Base-by-base conservation (phyloP, 1,140 invertebrate species). In the Caenorhabditis briggsae region DNA sequence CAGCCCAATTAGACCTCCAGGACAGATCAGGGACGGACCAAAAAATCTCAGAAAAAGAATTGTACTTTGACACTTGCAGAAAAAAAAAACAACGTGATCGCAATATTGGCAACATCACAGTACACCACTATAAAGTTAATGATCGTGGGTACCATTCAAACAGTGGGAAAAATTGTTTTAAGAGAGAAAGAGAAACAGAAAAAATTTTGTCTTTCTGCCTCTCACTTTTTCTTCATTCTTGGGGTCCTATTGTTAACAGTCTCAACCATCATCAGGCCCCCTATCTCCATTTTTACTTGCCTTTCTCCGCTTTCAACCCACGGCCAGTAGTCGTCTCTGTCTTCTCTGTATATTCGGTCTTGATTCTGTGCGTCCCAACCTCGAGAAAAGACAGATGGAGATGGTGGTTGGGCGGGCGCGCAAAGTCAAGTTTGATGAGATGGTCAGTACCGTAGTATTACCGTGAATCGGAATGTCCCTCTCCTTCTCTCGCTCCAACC, bases 391-490 rank as follows among this genome's bases (percentile, higher is more conserved):
- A 33, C 33, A 33, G 33, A 33, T 33, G 33, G 33, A 33, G 33
- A 33, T 33, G 33, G 33, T 33, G 33, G 33, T 33, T 33, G 33
- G 33, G 18, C 9, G 46, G 70, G 70, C 70, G 70, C 46, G 41
- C 33, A 43, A 61, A 78, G 70, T 53, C 70, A 78, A 78, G 70
- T 78, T 78, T 46, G 46, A 78, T 78, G 70, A 46, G 48, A 46
- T 53, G 46, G 48, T 78, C 46, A 50, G 53, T 78, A 78, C 70
- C 70, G 70, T 78, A 78, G 46, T 78, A 78, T 78, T 78, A 78
- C 70, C 70, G 70, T 78, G 70, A 78, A 78, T 78, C 46, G 12
- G 70, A 78, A 78, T 78, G 12, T 18, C 64, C n/a, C 70, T 20
- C 50, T 53, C 50, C 11, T 0, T 12, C 70, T 33, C n/a, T n/a